Conservation (phyloP, 2,797 vertebrate genomes). For the Danio tinwini region DNA sequence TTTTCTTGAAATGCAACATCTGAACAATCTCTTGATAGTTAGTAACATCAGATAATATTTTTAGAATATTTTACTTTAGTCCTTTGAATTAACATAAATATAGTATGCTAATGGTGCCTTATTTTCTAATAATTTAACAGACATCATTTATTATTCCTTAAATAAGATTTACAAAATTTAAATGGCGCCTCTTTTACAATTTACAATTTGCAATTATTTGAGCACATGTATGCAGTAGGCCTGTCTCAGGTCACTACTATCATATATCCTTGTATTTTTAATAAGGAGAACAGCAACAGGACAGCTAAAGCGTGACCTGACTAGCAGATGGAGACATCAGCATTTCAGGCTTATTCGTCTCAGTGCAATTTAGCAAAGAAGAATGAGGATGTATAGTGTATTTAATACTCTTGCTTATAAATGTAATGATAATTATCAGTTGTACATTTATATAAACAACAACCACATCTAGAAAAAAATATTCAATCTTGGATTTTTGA, state of each 20-base stretch:
- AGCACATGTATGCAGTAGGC: constrained; percentile 62
- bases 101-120: no score
- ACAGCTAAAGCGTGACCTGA: constrained; percentile 64
- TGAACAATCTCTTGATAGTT: no score
- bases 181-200: constrained; percentile 2
- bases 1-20: no score
- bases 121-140: no score
- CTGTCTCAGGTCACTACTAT: constrained; percentile 73
- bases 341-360: constrained; percentile 44
- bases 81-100: no score
- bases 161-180: background rate
- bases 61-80: no score
- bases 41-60: no score
- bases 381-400: background rate
- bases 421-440: background rate
- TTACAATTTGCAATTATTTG: constrained; percentile 16
- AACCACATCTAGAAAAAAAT: background rate
- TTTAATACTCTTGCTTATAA: background rate
- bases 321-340: constrained; percentile 53
- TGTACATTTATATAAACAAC: background rate
- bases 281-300: constrained; percentile 66
- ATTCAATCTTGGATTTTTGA: background rate
- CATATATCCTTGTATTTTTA: constrained; percentile 78
- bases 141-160: no score
- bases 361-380: background rate